These are phyloP conservation scores for Lordiphosa clarofinis DNA, from an alignment of 1,140 invertebrate species.

Conservation along the genomic window DNA sequence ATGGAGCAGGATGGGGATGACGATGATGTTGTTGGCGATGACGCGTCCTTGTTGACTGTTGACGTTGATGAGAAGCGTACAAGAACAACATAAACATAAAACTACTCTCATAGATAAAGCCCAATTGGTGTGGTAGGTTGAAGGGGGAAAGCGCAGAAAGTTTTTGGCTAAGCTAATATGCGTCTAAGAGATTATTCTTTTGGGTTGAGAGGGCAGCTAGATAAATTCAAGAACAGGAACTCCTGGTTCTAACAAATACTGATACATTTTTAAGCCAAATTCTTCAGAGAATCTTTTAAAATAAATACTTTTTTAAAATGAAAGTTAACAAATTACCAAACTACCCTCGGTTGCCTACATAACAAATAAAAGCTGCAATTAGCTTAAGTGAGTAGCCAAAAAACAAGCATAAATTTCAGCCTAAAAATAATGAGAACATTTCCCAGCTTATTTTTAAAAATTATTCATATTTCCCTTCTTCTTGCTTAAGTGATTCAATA, in stretches of 20 bases:
- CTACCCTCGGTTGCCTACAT: no score
- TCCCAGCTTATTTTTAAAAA: conserved; percentile 14
- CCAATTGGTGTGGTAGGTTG: conserved; percentile 18
- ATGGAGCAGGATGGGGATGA: conserved; percentile 5
- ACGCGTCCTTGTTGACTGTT: conserved; percentile 25
- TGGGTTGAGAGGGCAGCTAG: not conserved
- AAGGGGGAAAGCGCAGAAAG: conserved; percentile 19
- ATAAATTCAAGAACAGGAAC: no score
- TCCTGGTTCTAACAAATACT: no score
- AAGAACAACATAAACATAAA: conserved; percentile 29
- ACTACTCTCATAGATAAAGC: conserved; percentile 25
- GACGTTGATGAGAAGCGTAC: conserved; percentile 31
- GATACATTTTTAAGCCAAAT: no score
- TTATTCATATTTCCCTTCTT: conserved; percentile 51
- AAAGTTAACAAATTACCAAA: no score
- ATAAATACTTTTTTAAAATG: no score
- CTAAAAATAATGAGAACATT: conserved; percentile 14
- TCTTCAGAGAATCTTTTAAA: no score
- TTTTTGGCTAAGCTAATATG: conserved; percentile 12
- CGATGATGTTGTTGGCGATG: conserved; percentile 31
- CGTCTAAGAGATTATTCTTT: no score
- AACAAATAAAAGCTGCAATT: no score
- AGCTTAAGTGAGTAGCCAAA: not conserved
- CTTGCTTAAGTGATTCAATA: conserved; percentile 57
- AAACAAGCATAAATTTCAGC: conserved; percentile 4